Conservation (phyloP, 1,140 invertebrate genomes). For the Brachystomella parvula region DNA sequence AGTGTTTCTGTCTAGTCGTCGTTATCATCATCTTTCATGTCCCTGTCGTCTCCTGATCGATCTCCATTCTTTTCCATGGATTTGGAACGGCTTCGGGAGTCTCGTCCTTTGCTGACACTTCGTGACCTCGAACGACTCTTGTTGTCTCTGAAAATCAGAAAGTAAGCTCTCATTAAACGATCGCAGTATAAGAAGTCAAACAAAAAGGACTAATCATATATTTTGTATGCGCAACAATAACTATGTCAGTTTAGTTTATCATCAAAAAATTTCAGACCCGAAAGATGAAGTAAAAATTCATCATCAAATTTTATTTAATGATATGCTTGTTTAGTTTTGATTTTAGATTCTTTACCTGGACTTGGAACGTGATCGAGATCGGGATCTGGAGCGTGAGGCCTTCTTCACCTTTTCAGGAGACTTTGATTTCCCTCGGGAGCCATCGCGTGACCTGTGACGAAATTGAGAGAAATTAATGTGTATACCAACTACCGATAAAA, state of each 20-base stretch:
- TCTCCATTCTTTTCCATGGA: conserved; percentile 51
- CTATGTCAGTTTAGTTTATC: conserved; percentile 17
- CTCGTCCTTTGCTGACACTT: conserved; percentile 41
- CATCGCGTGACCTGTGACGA: conserved; percentile 39
- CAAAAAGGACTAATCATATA: conserved; percentile 20
- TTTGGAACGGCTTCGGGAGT: conserved; percentile 50
- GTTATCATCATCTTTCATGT: conserved; percentile 39
- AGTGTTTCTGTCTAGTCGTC: conserved; percentile 32
- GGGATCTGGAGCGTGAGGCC: conserved; percentile 52
- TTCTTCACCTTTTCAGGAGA: conserved; percentile 51
- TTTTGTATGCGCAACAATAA: conserved; percentile 14
- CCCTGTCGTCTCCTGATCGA: conserved; percentile 45
- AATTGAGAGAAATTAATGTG: no score
- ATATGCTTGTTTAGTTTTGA: conserved; percentile 40
- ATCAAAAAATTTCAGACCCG: conserved; percentile 23
- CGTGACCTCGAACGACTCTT: conserved; percentile 32
- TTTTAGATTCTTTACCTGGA: conserved; percentile 47
- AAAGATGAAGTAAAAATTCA: conserved; percentile 19
- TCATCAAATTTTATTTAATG: conserved; percentile 13
- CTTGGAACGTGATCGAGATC: conserved; percentile 50
- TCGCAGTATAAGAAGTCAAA: neutral
- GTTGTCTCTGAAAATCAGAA: conserved; percentile 25
- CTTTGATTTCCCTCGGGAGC: conserved; percentile 49
- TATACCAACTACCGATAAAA: no score
- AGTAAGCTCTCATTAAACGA: conserved; percentile 3